A percentile compares a stretch with the other conserved stretches of the same genome.
These are phyloP conservation scores for Philypnodon macrostomus DNA, from an alignment of 2,797 vertebrate species.

Conservation along the genomic window DNA sequence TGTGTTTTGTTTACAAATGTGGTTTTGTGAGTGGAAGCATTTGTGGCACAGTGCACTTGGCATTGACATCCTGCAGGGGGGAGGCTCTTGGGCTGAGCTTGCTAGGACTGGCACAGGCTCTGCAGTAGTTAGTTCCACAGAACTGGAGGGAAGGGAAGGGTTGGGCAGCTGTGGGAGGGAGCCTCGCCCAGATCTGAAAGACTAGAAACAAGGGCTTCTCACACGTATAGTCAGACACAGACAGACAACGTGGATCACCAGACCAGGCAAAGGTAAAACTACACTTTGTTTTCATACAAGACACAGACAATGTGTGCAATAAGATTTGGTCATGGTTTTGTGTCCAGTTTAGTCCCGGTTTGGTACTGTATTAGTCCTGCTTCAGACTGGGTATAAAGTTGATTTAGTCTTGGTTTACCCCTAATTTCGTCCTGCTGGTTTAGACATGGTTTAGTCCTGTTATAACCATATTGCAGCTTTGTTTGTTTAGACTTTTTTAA, in stretches of 20 bases:
- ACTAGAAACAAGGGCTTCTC: constrained; percentile 45
- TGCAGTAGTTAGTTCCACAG: too few species aligned
- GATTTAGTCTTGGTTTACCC: too few species aligned
- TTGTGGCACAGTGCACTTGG: constrained; percentile 22
- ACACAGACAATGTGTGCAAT: too few species aligned
- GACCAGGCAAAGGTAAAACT: neutral
- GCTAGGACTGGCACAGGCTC: constrained; percentile 10
- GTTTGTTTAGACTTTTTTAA: too few species aligned
- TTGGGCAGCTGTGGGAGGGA: constrained; percentile 55
- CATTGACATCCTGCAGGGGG: constrained; percentile 47
- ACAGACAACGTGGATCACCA: constrained; percentile 38
- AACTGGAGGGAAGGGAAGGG: constrained; percentile 54
- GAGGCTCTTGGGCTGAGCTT: constrained; percentile 6
- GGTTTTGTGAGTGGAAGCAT: constrained; percentile 15
- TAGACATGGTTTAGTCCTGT: too few species aligned
- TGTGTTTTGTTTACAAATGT: constrained; percentile 7
- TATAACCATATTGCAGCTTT: too few species aligned
- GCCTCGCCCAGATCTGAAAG: constrained; percentile 67
- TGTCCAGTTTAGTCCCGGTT: too few species aligned
- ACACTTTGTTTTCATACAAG: too few species aligned
- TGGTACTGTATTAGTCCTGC: too few species aligned
- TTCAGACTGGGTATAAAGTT: too few species aligned
- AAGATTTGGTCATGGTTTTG: too few species aligned
- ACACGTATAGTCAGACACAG: constrained; percentile 39
- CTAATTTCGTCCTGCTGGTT: too few species aligned